Evolutionary conservation across 2,888 invertebrate genomes (phyloP).

Genomic region (Nymphalis urticae): DNA sequence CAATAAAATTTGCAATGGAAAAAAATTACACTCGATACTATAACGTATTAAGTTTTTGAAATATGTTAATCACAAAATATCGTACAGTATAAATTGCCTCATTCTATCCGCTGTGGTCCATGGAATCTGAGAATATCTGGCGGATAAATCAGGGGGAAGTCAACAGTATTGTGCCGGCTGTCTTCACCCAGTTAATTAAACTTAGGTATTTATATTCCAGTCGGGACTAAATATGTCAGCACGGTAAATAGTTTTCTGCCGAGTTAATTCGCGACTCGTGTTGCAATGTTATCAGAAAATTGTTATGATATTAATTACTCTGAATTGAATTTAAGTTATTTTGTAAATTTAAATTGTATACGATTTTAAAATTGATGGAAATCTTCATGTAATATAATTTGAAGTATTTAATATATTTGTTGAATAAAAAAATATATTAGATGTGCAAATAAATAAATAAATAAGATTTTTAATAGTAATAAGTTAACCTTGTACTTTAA

Average conservation of each 20-base stretch:
- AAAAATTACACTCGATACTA: too few relatives aligned
- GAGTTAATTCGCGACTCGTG: constrained; percentile 26
- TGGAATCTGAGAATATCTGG: constrained; percentile 49
- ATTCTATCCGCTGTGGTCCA: constrained; percentile 39
- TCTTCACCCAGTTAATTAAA: constrained; percentile 48
- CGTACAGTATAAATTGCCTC: constrained; percentile 39
- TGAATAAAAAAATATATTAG: too few relatives aligned
- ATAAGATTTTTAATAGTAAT: too few relatives aligned
- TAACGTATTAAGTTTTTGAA: too few relatives aligned
- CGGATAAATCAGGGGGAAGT: constrained; percentile 46
- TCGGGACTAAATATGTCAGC: constrained; percentile 28
- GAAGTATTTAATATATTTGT: too few relatives aligned
- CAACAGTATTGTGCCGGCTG: constrained; percentile 45
- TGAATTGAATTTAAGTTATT: background rate
- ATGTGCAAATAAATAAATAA: too few relatives aligned
- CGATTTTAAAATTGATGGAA: too few relatives aligned
- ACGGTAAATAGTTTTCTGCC: constrained; percentile 26
- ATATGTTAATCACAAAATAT: constrained; percentile 15
- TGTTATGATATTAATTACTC: background rate
- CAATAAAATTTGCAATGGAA: too few relatives aligned
- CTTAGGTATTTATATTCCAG: constrained; percentile 39
- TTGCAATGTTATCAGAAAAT: constrained; percentile 2
- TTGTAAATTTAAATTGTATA: background rate
- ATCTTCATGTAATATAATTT: too few relatives aligned
- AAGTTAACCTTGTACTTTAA: too few relatives aligned